Conservation (phyloP, 2,113 vertebrate species). For the Hippocampus zosterae region DNA sequence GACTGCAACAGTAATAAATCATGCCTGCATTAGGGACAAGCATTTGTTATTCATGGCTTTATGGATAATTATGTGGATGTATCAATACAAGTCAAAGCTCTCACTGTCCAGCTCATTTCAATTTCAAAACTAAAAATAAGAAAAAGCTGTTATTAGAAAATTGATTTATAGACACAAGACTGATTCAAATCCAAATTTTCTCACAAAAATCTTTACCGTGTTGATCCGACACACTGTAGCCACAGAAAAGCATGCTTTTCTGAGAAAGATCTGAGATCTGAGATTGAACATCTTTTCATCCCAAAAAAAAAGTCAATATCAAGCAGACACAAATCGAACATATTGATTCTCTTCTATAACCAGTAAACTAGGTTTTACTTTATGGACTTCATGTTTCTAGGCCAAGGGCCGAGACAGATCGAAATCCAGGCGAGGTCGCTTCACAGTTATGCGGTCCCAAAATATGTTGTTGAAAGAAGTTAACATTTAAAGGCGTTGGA, state of each 20-base stretch:
- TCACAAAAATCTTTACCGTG: neutral
- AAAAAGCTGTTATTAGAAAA: conserved; percentile 14
- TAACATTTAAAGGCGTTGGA: conserved; percentile 24
- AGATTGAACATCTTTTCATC: neutral
- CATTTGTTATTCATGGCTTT: conserved; percentile 45
- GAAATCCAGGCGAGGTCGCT: neutral
- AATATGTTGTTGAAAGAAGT: conserved; percentile 16
- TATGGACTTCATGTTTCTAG: conserved; percentile 9
- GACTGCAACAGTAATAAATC: conserved; percentile 38
- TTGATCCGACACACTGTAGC: neutral
- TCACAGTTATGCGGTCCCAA: conserved; percentile 2
- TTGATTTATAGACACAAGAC: conserved; percentile 33
- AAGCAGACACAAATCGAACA: neutral
- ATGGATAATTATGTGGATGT: conserved; percentile 34
- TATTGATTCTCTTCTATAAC: neutral
- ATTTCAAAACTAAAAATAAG: conserved; percentile 27
- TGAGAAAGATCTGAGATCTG: no score
- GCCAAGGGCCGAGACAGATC: conserved; percentile 6
- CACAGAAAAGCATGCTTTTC: neutral
- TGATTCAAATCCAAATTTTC: conserved; percentile 9
- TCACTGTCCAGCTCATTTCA: conserved; percentile 21
- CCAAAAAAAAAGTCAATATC: neutral
- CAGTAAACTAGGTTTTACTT: conserved; percentile 8
- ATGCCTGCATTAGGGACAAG: conserved; percentile 42
- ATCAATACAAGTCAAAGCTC: conserved; percentile 28